Base-by-base conservation (phyloP, 2,888 invertebrate genomes). In the Argyresthia goedartella region DNA sequence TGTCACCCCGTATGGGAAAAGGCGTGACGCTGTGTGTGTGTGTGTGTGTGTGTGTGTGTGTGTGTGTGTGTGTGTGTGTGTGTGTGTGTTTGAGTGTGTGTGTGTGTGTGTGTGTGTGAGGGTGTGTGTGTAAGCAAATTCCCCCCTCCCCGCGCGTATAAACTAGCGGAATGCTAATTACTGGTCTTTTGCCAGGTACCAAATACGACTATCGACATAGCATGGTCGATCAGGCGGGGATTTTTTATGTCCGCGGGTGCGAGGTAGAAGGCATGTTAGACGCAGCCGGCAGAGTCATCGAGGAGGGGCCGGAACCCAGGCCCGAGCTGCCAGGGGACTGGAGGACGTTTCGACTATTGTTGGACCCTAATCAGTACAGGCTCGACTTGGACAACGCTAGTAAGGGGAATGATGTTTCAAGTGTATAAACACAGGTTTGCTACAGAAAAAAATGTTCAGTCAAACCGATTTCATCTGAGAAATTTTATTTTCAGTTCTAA, bases 181-280 rank as follows among this genome's bases (percentile, higher is more conserved):
- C 25, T 25, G 25, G 25, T 25, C 25, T 6, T 25, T 50, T 51
- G 49, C 11, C 52, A 86, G 93, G 94, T 49, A 94, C 94, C 6
- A 93, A 92, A 68, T 95, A 94, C 66, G 93, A 93, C 72, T 92
- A 92, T 61, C 90, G 93, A 62, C 89, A 93, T 60, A 93, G 95
- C 8, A 98, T 98, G 78, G 91, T 96, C 33, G 93, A 96, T 0
- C 97, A 98, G 88, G 96, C 97, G 2, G 97, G 98, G 0, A 88
- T 99, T 58, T 90, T 92, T 0, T 95, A 92, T 67, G 97, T 99
- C 0, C 89, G 99, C 14, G 99, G 99, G 0, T 99, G 99, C 79
- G 99, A 99, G 80, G 93, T 99, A 35, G 99, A 99, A 76, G 99
- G 99, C 1, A 95, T 99, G 96, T 78, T 99, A 50, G 99, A 99